phyloP scores from a whole-genome alignment of 2,113 vertebrate species.

The Pseudorhombus dupliciocellatus region DNA sequence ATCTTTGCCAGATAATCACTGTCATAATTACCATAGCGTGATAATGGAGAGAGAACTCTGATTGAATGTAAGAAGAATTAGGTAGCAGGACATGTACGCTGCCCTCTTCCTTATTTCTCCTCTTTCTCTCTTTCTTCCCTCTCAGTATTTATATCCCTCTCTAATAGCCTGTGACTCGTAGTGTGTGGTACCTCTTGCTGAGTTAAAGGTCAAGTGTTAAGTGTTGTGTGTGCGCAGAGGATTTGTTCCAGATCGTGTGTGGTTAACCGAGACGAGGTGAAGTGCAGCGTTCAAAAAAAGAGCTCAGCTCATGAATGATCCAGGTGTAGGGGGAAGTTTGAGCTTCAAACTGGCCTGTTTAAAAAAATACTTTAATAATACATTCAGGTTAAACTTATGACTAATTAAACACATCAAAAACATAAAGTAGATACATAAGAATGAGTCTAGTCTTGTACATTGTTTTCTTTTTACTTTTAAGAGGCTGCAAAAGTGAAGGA shows the following conservation, averaged over 20 bases:
- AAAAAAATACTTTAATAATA: too few species aligned
- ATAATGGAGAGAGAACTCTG: constrained; percentile 51
- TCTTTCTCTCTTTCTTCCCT: constrained; percentile 31
- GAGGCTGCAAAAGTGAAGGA: too few species aligned
- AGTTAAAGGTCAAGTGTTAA: constrained; percentile 76
- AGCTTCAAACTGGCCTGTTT: not conserved
- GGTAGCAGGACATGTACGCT: constrained; percentile 14
- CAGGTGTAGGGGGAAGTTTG: constrained; percentile 4
- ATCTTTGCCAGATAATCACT: constrained; percentile 61
- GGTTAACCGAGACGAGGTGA: constrained; percentile 58
- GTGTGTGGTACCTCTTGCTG: constrained; percentile 61
- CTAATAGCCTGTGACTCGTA: constrained; percentile 38
- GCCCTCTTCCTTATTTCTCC: constrained; percentile 17
- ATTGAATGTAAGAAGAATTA: constrained; percentile 65
- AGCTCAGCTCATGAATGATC: constrained; percentile 18
- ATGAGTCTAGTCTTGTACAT: too few species aligned
- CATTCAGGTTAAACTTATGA: too few species aligned
- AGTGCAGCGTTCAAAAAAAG: constrained; percentile 52
- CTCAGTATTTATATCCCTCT: constrained; percentile 42
- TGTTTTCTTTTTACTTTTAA: too few species aligned
- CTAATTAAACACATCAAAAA: too few species aligned
- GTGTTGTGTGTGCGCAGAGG: constrained; percentile 65
- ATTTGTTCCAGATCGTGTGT: constrained; percentile 71
- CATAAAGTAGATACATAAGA: too few species aligned
- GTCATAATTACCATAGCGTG: constrained; percentile 54